Evolutionary conservation across 1,140 invertebrate genomes (phyloP).

Genomic region (Aplysia californica): DNA sequence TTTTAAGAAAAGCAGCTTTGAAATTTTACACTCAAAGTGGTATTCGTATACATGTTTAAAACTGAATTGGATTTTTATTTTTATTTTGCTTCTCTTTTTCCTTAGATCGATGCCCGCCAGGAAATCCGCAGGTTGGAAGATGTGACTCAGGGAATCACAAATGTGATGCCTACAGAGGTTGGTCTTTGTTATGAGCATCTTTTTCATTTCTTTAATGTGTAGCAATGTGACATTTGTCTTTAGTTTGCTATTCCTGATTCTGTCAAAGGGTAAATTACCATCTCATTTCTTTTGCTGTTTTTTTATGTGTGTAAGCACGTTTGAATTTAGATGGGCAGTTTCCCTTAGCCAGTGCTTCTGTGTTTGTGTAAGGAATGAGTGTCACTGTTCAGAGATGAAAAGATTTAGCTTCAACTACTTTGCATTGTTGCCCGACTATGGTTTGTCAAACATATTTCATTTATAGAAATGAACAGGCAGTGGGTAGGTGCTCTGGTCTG

Average conservation of each 20-base stretch:
- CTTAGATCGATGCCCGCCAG: slow-evolving; percentile 46
- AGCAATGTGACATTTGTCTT: background rate
- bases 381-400: slow-evolving; percentile 16
- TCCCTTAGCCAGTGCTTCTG: too few relatives aligned
- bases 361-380: background rate
- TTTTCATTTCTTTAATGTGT: background rate
- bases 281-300: background rate
- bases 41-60: background rate
- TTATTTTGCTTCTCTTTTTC: background rate
- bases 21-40: background rate
- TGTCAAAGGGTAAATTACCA: background rate
- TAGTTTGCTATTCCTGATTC: background rate
- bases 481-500: too few relatives aligned
- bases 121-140: slow-evolving; percentile 59
- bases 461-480: too few relatives aligned
- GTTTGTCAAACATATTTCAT: background rate
- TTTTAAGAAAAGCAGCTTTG: too few relatives aligned
- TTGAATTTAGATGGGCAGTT: background rate
- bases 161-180: slow-evolving; percentile 50
- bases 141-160: slow-evolving; percentile 55
- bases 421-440: background rate
- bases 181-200: background rate
- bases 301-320: background rate
- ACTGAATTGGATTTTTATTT: background rate
- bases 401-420: slow-evolving; percentile 22